Percentiles rank a stretch among this genome's conserved stretches.
Evolutionary conservation across 2,113 vertebrate genomes (phyloP).

Genomic region (Sakesphorus luctuosus): DNA sequence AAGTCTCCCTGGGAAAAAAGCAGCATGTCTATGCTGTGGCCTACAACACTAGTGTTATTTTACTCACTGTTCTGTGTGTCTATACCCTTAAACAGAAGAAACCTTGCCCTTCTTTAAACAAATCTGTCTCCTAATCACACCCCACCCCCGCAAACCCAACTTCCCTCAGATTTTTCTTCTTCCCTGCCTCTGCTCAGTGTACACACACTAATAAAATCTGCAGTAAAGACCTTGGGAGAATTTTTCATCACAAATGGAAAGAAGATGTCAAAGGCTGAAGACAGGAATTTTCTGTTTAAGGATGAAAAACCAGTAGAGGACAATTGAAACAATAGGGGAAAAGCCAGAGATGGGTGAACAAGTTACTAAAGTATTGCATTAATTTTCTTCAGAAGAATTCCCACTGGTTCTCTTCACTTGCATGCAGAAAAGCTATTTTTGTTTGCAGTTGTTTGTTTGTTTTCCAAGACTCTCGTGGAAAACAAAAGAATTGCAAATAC

Average conservation of each 20-base stretch:
- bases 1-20: slow-evolving; percentile 41
- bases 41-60: slow-evolving; percentile 48
- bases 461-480: not conserved
- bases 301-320: not conserved
- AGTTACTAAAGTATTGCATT: not conserved
- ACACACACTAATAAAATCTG: slow-evolving; percentile 21
- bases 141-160: not conserved
- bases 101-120: slow-evolving; percentile 57
- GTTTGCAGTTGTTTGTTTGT: not conserved
- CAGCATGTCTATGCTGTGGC: slow-evolving; percentile 4
- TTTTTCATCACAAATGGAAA: slow-evolving; percentile 50
- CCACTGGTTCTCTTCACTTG: not conserved
- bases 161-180: not conserved
- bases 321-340: not conserved
- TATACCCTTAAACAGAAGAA: slow-evolving; percentile 39
- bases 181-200: not conserved
- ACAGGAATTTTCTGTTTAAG: slow-evolving; percentile 34
- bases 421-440: not conserved
- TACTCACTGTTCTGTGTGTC: slow-evolving; percentile 45
- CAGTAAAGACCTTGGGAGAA: slow-evolving; percentile 29
- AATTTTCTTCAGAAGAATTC: not conserved
- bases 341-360: slow-evolving; percentile 12
- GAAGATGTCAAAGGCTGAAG: slow-evolving; percentile 48
- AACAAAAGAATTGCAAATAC: not conserved
- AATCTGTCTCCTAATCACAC: slow-evolving; percentile 37